Evolutionary conservation across 2,888 invertebrate genomes (phyloP).

Genomic region (Ceraclea dissimilis): DNA sequence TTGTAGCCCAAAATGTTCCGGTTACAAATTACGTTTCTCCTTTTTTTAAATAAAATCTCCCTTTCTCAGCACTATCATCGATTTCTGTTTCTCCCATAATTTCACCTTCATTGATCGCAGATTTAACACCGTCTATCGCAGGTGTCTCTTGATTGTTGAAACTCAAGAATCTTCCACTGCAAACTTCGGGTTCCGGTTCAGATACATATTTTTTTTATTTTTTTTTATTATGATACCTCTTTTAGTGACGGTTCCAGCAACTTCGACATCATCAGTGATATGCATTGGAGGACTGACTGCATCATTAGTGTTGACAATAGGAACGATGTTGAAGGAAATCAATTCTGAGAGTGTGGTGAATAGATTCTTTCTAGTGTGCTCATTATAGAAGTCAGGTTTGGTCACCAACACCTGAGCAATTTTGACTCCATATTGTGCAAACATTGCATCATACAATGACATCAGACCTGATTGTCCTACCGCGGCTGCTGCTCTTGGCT

Average conservation of each 20-base stretch:
- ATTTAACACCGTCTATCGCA: slow-evolving; percentile 11
- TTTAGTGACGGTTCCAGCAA: slow-evolving; percentile 66
- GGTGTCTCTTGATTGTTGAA: slow-evolving; percentile 13
- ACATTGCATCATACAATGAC: slow-evolving; percentile 99
- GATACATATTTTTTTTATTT: too few species aligned
- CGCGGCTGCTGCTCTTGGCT: slow-evolving; percentile 91
- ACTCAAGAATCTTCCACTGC: slow-evolving; percentile 9
- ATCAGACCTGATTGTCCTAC: slow-evolving; percentile 98
- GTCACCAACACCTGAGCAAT: slow-evolving; percentile 97
- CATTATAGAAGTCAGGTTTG: slow-evolving; percentile 97
- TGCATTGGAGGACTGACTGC: slow-evolving; percentile 96
- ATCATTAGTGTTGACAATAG: slow-evolving; percentile 98
- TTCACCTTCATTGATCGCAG: slow-evolving; percentile 10
- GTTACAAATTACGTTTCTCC: slow-evolving; percentile 14
- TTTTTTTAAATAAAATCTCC: slow-evolving; percentile 8
- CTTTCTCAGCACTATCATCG: slow-evolving; percentile 1
- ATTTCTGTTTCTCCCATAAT: not conserved
- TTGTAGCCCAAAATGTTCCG: slow-evolving; percentile 18
- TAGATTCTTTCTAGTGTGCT: slow-evolving; percentile 85
- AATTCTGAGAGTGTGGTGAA: slow-evolving; percentile 91
- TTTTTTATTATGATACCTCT: too few species aligned
- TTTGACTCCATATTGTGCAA: slow-evolving; percentile 97
- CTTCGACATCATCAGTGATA: slow-evolving; percentile 69
- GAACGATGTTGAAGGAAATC: slow-evolving; percentile 93
- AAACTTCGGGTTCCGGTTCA: not conserved